Conservation (phyloP, 2,113 vertebrate species). For the Pomatostomus ruficeps region DNA sequence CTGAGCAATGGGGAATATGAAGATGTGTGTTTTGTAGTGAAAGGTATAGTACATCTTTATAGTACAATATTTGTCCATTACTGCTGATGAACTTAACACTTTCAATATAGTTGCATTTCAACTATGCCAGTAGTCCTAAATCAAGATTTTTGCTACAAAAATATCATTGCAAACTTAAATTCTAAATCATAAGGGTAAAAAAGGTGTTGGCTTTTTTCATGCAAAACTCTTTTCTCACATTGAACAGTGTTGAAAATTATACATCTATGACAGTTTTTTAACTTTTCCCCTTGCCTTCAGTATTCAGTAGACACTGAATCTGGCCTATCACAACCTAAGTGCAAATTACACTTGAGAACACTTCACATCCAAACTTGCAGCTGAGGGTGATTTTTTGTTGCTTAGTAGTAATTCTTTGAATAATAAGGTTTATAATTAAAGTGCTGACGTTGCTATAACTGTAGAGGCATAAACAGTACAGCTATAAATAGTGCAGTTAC, state of each 20-base stretch:
- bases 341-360: not conserved
- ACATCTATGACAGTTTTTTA: not conserved
- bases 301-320: not conserved
- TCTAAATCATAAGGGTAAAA: not conserved
- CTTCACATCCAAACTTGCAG: conserved; percentile 40
- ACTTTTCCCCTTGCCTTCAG: not conserved
- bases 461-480: conserved; percentile 42
- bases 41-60: not conserved
- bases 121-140: not conserved
- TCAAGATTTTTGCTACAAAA: not conserved
- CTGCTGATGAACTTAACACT: not conserved
- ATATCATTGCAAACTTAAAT: not conserved
- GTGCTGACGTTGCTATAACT: conserved; percentile 54
- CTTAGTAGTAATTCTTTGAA: conserved; percentile 40
- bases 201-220: accelerated
- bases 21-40: not conserved
- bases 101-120: not conserved
- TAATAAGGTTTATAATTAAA: conserved; percentile 68
- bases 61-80: not conserved
- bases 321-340: not conserved
- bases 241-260: not conserved
- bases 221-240: not conserved
- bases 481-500: conserved; percentile 60
- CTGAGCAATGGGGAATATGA: not conserved
- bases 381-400: conserved; percentile 40